These are phyloP conservation scores for Heliconius hortense DNA, from an alignment of 2,888 invertebrate genomes.

Conservation along the genomic window DNA sequence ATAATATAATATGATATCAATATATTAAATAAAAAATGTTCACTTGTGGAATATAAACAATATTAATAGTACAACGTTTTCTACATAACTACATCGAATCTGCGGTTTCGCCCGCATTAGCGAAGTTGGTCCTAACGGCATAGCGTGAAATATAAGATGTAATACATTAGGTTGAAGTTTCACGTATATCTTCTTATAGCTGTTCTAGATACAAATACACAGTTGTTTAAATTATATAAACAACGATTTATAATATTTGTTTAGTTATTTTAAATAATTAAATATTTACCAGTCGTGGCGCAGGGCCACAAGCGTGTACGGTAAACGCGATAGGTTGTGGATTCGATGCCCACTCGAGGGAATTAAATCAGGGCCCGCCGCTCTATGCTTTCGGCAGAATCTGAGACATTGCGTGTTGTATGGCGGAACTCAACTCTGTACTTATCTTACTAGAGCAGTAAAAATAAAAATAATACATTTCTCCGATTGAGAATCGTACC, in stretches of 20 bases:
- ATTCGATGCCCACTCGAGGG: too few species aligned
- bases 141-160: constrained; percentile 11
- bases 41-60: neutral
- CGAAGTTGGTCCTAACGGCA: constrained; percentile 8
- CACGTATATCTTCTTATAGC: constrained; percentile 3
- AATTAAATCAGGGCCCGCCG: too few species aligned
- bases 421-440: too few species aligned
- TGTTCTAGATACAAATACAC: neutral
- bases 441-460: too few species aligned
- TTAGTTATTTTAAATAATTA: neutral
- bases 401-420: too few species aligned
- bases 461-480: too few species aligned
- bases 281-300: too few species aligned
- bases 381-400: too few species aligned
- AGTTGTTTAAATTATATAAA: neutral
- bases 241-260: neutral
- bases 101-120: constrained; percentile 28
- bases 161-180: constrained; percentile 12
- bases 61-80: constrained; percentile 2
- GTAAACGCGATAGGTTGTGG: too few species aligned
- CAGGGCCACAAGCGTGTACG: too few species aligned
- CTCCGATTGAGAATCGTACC: too few species aligned
- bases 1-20: neutral
- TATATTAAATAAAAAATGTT: neutral
- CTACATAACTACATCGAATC: constrained; percentile 11